Evolutionary conservation across 37 sponge, comb jelly and placozoan genomes (phyloP).

Genomic region (Geodia barretti): DNA sequence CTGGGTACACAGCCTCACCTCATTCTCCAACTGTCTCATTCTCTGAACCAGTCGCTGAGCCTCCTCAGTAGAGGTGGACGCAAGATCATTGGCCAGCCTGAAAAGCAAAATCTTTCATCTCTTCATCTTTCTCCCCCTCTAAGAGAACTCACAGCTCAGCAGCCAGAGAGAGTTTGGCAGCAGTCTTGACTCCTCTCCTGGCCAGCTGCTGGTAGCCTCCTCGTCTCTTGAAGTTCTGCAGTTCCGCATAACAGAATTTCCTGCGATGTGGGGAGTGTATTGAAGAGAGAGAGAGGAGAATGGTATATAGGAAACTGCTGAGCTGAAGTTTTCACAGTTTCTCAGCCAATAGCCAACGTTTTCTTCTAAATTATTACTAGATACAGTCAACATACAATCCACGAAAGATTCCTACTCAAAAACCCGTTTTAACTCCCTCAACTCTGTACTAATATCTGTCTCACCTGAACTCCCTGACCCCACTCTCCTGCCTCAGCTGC

Average conservation of each 20-base stretch:
- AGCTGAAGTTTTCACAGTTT: neutral
- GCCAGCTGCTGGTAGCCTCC: neutral
- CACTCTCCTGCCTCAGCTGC: conserved; percentile 38
- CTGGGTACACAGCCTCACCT: neutral
- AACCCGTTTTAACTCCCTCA: neutral
- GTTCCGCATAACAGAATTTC: conserved; percentile 6
- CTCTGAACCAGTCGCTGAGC: neutral
- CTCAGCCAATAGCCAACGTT: too few species aligned
- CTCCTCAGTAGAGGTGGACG: too few species aligned
- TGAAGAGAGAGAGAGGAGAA: neutral
- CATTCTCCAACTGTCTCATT: neutral
- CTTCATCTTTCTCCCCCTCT: neutral
- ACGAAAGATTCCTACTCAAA: neutral
- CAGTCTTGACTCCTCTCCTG: conserved; percentile 12
- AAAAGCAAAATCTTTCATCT: neutral
- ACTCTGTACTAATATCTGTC: too few species aligned
- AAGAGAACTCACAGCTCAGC: conserved; percentile 18
- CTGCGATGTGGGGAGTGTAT: neutral
- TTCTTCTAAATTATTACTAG: too few species aligned
- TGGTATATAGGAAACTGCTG: neutral
- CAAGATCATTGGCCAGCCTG: neutral
- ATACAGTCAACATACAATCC: too few species aligned
- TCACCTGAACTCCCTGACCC: conserved; percentile 50
- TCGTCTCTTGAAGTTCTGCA: neutral
- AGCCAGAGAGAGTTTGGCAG: conserved; percentile 42